Evolutionary conservation across 2,888 invertebrate genomes (phyloP).

Genomic region (Sarcophaga rosellei): DNA sequence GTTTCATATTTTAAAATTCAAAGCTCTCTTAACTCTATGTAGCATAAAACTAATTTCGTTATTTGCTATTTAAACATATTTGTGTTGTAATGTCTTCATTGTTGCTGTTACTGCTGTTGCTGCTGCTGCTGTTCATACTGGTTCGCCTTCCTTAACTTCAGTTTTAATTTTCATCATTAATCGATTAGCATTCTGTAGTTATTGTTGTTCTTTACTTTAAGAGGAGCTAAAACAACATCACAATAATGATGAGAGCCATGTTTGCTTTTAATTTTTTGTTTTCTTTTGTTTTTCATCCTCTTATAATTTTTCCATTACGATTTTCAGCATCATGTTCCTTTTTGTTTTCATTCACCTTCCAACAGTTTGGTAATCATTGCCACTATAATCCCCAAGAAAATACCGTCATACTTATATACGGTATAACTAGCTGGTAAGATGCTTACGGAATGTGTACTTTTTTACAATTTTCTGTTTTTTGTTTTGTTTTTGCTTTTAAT

Average conservation of each 20-base stretch:
- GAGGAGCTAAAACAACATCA: conserved; percentile 52
- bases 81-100: conserved; percentile 15
- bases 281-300: not conserved
- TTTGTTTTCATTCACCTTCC: conserved; percentile 56
- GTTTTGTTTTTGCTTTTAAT: conserved; percentile 13
- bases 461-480: not conserved
- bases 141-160: conserved; percentile 34
- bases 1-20: too few relatives aligned
- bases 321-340: conserved; percentile 19
- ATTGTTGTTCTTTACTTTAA: conserved; percentile 56
- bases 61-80: not conserved
- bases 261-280: conserved; percentile 27
- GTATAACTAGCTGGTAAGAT: conserved; percentile 33
- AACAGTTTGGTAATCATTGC: conserved; percentile 58
- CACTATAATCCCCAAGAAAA: conserved; percentile 53
- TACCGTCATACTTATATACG: conserved; percentile 10
- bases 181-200: conserved; percentile 71
- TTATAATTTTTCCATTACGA: conserved; percentile 13
- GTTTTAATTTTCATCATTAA: conserved; percentile 73
- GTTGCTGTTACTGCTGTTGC: conserved; percentile 11
- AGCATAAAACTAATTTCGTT: too few relatives aligned
- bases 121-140: conserved; percentile 45
- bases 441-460: conserved; percentile 13
- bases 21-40: too few relatives aligned
- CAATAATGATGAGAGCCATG: conserved; percentile 6